Evolutionary conservation across 2,113 vertebrate species (phyloP).

Genomic region (Gorilla gorilla): DNA sequence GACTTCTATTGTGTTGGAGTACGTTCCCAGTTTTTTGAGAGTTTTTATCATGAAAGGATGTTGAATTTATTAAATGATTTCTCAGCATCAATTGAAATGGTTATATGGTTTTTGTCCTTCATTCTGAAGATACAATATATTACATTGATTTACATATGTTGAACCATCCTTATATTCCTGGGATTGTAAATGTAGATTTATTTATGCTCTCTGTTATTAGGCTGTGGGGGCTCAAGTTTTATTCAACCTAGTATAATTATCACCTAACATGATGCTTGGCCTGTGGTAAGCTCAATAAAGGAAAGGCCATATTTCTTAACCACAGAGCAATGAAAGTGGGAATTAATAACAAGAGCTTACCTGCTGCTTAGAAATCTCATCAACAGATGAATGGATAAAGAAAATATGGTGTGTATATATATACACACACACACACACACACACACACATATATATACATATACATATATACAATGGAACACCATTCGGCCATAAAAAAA

Average conservation of each 20-base stretch:
- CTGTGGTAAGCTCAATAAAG: background rate
- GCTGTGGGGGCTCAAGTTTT: no score
- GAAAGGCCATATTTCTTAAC: background rate
- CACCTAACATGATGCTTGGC: background rate
- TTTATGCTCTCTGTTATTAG: background rate
- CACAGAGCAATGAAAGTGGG: background rate
- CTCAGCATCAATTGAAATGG: no score
- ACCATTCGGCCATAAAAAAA: background rate
- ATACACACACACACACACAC: accelerated
- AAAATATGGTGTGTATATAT: background rate
- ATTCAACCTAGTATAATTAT: background rate
- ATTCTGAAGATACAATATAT: no score
- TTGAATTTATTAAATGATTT: no score
- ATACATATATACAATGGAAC: background rate
- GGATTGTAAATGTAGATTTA: background rate
- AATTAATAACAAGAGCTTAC: background rate
- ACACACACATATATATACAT: accelerated
- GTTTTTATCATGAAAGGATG: no score
- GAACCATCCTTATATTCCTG: no score
- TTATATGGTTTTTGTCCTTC: no score
- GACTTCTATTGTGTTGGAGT: no score
- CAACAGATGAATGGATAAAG: background rate
- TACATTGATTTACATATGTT: no score
- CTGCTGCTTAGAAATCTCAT: background rate
- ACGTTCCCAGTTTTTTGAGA: no score